Base-by-base conservation (phyloP, 37 sponge, comb jelly and placozoan species). In the Spongilla lacustris region DNA sequence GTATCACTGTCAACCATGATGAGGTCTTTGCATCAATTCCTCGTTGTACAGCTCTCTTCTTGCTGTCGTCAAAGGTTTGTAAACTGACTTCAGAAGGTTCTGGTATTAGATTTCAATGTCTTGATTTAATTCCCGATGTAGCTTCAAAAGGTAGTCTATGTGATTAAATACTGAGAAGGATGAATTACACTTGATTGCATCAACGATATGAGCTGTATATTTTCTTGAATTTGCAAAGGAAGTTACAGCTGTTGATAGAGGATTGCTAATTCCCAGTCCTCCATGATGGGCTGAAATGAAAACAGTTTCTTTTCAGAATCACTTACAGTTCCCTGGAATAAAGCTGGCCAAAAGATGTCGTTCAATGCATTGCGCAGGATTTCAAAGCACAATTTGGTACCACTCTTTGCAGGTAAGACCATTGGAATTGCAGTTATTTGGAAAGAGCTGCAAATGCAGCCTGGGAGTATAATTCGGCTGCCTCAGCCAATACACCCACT, bases 1-100 rank as follows among this genome's bases (percentile, higher is more conserved):
- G 87, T 21, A 86, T 12, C 8, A 79, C 80, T 1, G 69, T 79
- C 25, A 86, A 38, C 80, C 87, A 78, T 29, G 28, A 5, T 28
- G 78, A 77, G 35, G 69, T 76, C 26, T 85, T 85, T 29, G 78
- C 85, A 48, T 86, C 80, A 49, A 79, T 66, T 46, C 80, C 79
- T 50, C 87, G 46, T 66, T 23, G 79, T n/a, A 80, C 48, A 36
- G 73, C 50, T 48, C 80, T 48, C 68, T 50, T 36, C 67, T 80
- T 72, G 34, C 50, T 67, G 21, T 24, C 36, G 17, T 77, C 77
- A 77, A 76, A 23, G 58, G 4, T 58, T 8, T 1, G 4, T 13
- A 58, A 58, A 17, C 58, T 58, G 58, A 58, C 58, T 58, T 58
- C 58, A 58, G 21, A 58, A 19, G 21, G 58, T 58, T 58, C 58